These are phyloP conservation scores for Gnathonemus echidnorhynchus DNA, from an alignment of 2,113 vertebrate species.

Conservation along the genomic window DNA sequence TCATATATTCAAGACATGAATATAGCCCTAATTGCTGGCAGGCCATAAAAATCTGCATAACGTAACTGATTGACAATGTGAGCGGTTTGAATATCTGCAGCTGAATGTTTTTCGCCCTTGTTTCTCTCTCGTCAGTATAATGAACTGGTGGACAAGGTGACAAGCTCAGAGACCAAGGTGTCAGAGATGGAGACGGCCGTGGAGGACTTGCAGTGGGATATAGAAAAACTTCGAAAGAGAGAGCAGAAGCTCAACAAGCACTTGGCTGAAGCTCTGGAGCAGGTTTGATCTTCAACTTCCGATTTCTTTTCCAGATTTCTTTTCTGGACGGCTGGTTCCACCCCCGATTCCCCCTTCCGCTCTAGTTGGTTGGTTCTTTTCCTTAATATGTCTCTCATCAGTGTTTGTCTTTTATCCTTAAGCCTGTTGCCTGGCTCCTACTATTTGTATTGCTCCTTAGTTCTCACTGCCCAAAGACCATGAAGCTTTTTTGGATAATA, in stretches of 20 bases:
- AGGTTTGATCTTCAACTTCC: conserved; percentile 51
- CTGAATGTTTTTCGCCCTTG: not conserved
- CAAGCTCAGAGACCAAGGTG: conserved; percentile 83
- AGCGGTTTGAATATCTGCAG: not conserved
- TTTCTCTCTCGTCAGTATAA: conserved; percentile 61
- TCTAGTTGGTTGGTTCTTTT: not conserved
- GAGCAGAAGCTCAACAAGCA: conserved; percentile 89
- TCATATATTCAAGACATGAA: not conserved
- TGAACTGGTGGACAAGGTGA: conserved; percentile 85
- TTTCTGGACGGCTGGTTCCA: not conserved
- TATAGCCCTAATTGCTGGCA: not conserved
- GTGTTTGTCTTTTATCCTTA: not conserved
- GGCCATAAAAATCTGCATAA: not conserved
- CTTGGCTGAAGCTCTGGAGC: conserved; percentile 81
- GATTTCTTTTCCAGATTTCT: not conserved
- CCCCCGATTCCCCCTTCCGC: not conserved
- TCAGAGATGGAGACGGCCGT: conserved; percentile 90
- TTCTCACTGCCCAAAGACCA: not conserved
- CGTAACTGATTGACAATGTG: not conserved
- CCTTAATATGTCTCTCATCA: not conserved
- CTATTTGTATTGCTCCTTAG: not conserved
- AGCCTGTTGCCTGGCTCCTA: not conserved
- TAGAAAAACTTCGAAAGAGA: conserved; percentile 83
- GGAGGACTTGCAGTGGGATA: conserved; percentile 91
- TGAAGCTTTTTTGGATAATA: not conserved